Percentiles rank a stretch among this genome's conserved stretches.
Conservation (phyloP, 2,113 vertebrate genomes). For the Diadophis punctatus region DNA sequence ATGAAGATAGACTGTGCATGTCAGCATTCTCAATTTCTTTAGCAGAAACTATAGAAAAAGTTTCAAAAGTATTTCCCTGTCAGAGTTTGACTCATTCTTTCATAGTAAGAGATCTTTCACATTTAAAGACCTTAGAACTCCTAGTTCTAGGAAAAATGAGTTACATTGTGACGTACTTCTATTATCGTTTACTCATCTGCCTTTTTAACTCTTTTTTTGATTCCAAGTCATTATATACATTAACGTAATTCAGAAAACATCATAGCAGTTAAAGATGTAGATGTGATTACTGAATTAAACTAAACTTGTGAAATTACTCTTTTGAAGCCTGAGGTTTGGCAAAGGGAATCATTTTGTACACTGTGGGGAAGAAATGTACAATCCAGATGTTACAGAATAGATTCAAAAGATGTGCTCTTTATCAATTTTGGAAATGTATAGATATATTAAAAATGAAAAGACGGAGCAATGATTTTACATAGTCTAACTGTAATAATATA, state of each 20-base stretch:
- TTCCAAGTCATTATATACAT: not conserved
- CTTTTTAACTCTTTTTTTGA: not conserved
- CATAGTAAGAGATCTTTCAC: not conserved
- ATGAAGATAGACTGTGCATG: not conserved
- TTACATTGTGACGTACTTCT: not conserved
- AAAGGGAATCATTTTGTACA: not conserved
- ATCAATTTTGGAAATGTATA: not conserved
- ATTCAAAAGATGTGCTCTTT: not conserved
- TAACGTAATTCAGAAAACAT: not conserved
- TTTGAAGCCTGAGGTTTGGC: not conserved
- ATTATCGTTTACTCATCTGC: not conserved
- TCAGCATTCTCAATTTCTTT: not conserved
- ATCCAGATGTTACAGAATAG: not conserved
- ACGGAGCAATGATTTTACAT: not conserved
- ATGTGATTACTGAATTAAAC: not conserved
- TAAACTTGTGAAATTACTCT: not conserved
- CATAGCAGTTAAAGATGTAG: not conserved
- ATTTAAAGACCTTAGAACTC: not conserved
- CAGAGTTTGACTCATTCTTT: not conserved
- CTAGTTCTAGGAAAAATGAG: not conserved
- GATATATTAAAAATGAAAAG: not conserved
- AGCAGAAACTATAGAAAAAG: not conserved
- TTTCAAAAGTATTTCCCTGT: not conserved
- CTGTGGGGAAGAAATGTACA: not conserved
- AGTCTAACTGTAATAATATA: not conserved